These are phyloP conservation scores for Lycodopsis pacificus DNA, from an alignment of 2,797 vertebrate genomes.

Conservation along the genomic window DNA sequence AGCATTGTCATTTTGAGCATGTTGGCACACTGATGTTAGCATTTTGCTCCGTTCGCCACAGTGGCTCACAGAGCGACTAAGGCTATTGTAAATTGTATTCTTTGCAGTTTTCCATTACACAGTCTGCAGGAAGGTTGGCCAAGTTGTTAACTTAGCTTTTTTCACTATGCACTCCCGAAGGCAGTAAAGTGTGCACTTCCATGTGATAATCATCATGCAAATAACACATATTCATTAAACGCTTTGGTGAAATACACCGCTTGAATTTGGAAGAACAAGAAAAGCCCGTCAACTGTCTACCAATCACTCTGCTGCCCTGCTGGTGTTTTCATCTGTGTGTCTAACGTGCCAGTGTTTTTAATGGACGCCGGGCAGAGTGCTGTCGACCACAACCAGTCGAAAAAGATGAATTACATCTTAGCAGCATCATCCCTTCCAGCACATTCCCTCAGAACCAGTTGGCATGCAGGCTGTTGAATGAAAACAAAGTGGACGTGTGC, in stretches of 20 bases:
- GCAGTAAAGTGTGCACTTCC: slow-evolving; percentile 10
- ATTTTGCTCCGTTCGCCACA: not conserved
- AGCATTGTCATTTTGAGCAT: not conserved
- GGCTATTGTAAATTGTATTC: not conserved
- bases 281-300: slow-evolving; percentile 23
- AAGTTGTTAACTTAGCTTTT: slow-evolving; percentile 1
- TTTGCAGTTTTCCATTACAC: slow-evolving; percentile 5
- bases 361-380: slow-evolving; percentile 4
- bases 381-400: slow-evolving; percentile 11
- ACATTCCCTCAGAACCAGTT: slow-evolving; percentile 9
- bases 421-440: slow-evolving; percentile 25
- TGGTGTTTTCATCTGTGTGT: slow-evolving; percentile 38
- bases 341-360: slow-evolving; percentile 27
- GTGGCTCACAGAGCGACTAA: not conserved
- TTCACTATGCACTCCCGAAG: not conserved
- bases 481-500: slow-evolving; percentile 49
- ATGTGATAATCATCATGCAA: slow-evolving; percentile 21
- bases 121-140: slow-evolving; percentile 5
- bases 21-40: not conserved
- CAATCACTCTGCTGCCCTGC: slow-evolving; percentile 29
- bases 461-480: slow-evolving; percentile 27
- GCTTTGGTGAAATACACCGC: slow-evolving; percentile 1
- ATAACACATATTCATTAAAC: slow-evolving; percentile 36
- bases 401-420: slow-evolving; percentile 58
- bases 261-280: slow-evolving; percentile 14